These are phyloP conservation scores for Linyphia triangularis DNA, from an alignment of 2,888 invertebrate genomes.

Conservation along the genomic window DNA sequence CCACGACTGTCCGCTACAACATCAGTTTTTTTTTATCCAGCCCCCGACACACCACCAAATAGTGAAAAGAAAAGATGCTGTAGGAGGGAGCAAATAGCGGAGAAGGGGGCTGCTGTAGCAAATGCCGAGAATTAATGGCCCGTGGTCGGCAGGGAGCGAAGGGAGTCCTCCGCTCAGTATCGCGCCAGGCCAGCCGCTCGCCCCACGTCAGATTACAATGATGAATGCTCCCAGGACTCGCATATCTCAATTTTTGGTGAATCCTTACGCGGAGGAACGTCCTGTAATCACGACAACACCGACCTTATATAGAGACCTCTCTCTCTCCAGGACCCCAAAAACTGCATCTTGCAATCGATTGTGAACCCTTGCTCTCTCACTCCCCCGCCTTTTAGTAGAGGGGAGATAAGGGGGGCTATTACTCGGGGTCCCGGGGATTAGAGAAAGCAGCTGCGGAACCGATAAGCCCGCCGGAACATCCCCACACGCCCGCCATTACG, in stretches of 20 bases:
- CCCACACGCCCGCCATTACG: slow-evolving; percentile 72
- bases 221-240: slow-evolving; percentile 75
- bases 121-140: slow-evolving; percentile 69
- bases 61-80: slow-evolving; percentile 11
- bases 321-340: slow-evolving; percentile 28
- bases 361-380: slow-evolving; percentile 27
- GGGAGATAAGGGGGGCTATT: slow-evolving; percentile 69
- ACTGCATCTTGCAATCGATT: slow-evolving; percentile 63
- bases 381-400: slow-evolving; percentile 34
- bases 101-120: background rate
- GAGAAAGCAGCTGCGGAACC: slow-evolving; percentile 70
- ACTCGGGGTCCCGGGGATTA: slow-evolving; percentile 49
- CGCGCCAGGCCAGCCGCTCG: slow-evolving; percentile 73
- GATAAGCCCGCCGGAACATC: slow-evolving; percentile 67
- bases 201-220: slow-evolving; percentile 75
- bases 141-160: slow-evolving; percentile 58
- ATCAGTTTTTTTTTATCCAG: too few relatives aligned
- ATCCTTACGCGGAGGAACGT: slow-evolving; percentile 60
- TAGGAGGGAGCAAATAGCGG: background rate
- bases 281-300: slow-evolving; percentile 72
- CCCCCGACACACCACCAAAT: background rate
- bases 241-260: slow-evolving; percentile 75
- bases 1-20: too few relatives aligned
- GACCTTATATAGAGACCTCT: slow-evolving; percentile 62
- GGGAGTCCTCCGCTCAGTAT: slow-evolving; percentile 60